phyloP scores from a whole-genome alignment of 2,888 invertebrate species.

The Epirrhoe tristata region DNA sequence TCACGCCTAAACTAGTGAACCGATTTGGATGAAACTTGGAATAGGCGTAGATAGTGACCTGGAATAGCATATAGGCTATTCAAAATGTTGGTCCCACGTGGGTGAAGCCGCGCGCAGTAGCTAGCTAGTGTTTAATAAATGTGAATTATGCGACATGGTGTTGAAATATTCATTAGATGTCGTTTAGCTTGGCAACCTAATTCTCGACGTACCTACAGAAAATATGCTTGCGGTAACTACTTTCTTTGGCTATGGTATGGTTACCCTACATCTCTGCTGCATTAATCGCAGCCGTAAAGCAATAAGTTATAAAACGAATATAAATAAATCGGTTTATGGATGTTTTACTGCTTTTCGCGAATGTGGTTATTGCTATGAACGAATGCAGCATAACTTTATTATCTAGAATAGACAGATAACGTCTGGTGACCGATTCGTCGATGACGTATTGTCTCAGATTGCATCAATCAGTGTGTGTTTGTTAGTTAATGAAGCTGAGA shows the following conservation, averaged over 20 bases:
- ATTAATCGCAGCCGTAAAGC: conserved; percentile 72
- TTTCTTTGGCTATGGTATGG: conserved; percentile 57
- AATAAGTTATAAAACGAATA: conserved; percentile 75
- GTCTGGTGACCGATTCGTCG: conserved; percentile 9
- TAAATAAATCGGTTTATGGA: conserved; percentile 74
- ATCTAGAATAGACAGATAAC: conserved; percentile 37
- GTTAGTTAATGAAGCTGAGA: no score
- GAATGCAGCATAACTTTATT: conserved; percentile 50
- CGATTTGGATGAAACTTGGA: no score
- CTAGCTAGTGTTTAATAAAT: conserved; percentile 17
- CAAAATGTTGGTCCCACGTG: no score
- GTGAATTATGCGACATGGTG: conserved; percentile 10
- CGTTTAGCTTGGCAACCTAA: conserved; percentile 8
- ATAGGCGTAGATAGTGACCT: no score
- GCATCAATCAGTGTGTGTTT: conserved; percentile 20
- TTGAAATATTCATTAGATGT: conserved; percentile 25
- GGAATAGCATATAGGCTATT: no score
- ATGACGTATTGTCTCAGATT: conserved; percentile 32
- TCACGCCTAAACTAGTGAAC: no score
- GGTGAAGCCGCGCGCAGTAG: no score
- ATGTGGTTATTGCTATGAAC: conserved; percentile 66
- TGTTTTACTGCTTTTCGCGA: conserved; percentile 71
- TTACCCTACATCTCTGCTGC: conserved; percentile 60
- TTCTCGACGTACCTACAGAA: conserved; percentile 11
- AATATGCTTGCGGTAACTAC: conserved; percentile 15